Percentiles rank a stretch among this genome's conserved stretches.
Conservation (phyloP, 2,888 invertebrate genomes). For the Acanthosepion esculentum region DNA sequence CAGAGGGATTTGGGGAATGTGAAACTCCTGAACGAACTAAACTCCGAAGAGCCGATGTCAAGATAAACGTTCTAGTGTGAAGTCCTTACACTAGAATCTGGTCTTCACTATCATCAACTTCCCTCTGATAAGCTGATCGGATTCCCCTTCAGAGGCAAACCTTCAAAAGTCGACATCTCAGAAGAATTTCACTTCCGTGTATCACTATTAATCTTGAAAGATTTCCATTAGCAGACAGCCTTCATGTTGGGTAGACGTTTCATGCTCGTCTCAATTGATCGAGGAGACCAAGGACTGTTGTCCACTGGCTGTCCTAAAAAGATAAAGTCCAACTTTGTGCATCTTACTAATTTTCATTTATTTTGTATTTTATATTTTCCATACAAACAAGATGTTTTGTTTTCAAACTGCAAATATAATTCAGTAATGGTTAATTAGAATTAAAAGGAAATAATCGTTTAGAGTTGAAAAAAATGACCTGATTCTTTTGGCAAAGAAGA, state of each 20-base stretch:
- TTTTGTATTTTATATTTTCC: not conserved
- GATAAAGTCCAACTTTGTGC: too few relatives aligned
- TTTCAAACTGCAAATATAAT: not conserved
- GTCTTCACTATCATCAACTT: too few relatives aligned
- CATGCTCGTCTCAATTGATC: not conserved
- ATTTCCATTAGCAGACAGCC: not conserved
- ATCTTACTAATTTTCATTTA: not conserved
- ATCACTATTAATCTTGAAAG: not conserved
- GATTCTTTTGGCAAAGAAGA: not conserved
- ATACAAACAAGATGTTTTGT: not conserved
- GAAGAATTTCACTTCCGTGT: not conserved
- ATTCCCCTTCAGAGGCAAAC: not conserved
- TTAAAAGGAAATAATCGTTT: not conserved
- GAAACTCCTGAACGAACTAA: not conserved
- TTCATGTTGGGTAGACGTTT: not conserved
- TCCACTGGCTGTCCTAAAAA: not conserved
- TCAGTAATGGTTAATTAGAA: not conserved
- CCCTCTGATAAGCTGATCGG: not conserved
- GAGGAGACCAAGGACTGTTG: not conserved
- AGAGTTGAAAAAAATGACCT: not conserved
- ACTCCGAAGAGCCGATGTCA: not conserved
- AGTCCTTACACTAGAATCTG: not conserved
- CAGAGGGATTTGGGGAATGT: not conserved
- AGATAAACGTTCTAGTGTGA: not conserved
- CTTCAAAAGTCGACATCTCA: not conserved